Percentiles rank a stretch among this genome's conserved stretches.
Evolutionary conservation across 2,888 invertebrate genomes (phyloP).

Genomic region (Napeogenes sylphis): DNA sequence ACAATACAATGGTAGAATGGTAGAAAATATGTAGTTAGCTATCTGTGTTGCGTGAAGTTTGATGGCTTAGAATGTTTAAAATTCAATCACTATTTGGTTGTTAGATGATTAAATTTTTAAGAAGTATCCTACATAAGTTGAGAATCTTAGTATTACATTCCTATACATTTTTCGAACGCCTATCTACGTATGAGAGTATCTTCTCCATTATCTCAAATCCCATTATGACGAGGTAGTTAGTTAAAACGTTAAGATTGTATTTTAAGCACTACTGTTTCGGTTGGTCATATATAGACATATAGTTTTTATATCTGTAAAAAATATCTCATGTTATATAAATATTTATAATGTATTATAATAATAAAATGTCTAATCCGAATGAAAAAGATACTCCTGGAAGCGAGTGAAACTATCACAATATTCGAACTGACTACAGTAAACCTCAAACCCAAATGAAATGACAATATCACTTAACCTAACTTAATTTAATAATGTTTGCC

Average conservation of each 20-base stretch:
- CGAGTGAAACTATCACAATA: constrained; percentile 37
- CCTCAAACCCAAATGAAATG: constrained; percentile 16
- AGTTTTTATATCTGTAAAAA: constrained; percentile 10
- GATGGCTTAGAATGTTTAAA: constrained; percentile 47
- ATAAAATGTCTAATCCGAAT: constrained; percentile 26
- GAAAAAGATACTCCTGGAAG: constrained; percentile 63
- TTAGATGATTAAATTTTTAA: constrained; percentile 26
- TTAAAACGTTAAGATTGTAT: neutral
- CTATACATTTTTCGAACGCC: constrained; percentile 24
- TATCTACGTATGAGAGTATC: constrained; percentile 35
- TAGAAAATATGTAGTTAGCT: constrained; percentile 41
- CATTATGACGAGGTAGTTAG: constrained; percentile 21
- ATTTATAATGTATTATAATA: constrained; percentile 17
- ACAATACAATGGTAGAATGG: constrained; percentile 40
- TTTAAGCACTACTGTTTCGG: neutral
- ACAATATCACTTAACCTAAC: constrained; percentile 32
- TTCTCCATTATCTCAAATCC: constrained; percentile 29
- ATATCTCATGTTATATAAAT: neutral
- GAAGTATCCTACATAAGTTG: constrained; percentile 18
- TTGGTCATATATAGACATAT: neutral
- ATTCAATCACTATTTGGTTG: constrained; percentile 34
- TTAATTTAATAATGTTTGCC: constrained; percentile 51
- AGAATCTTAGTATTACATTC: constrained; percentile 26
- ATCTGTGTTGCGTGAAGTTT: constrained; percentile 54
- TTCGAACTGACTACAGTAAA: constrained; percentile 18